Percentiles rank a stretch among this genome's conserved stretches.
Evolutionary conservation across 1,140 invertebrate genomes (phyloP).

Genomic region (Drosophila nigromelanica): DNA sequence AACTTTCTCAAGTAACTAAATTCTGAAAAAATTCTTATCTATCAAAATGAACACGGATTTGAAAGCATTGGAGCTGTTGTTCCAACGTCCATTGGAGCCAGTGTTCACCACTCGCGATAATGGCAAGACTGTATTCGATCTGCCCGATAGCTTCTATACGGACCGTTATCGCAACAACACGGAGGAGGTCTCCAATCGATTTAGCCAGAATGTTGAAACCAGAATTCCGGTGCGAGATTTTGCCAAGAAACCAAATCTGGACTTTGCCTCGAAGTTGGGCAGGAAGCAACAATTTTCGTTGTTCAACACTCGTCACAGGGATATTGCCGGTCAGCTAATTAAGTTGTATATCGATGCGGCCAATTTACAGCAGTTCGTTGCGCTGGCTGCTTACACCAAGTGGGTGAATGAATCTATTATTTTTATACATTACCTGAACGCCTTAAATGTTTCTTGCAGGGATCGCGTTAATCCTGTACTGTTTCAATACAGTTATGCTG

Average conservation of each 20-base stretch:
- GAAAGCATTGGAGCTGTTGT: constrained; percentile 85
- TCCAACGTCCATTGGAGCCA: constrained; percentile 87
- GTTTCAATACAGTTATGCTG: constrained; percentile 83
- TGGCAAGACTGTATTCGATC: constrained; percentile 86
- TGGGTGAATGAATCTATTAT: constrained; percentile 25
- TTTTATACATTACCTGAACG: too few species aligned
- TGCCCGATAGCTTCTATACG: constrained; percentile 85
- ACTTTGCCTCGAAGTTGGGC: constrained; percentile 55
- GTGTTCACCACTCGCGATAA: constrained; percentile 87
- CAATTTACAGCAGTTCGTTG: constrained; percentile 68
- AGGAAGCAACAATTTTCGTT: constrained; percentile 64
- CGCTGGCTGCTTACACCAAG: constrained; percentile 72
- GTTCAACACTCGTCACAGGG: constrained; percentile 85
- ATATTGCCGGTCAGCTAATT: constrained; percentile 86
- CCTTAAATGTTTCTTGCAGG: constrained; percentile 35
- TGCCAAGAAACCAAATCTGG: constrained; percentile 65
- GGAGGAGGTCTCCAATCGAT: constrained; percentile 84
- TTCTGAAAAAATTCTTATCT: neutral
- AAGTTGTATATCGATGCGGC: constrained; percentile 84
- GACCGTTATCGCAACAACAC: constrained; percentile 71
- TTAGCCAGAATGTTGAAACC: constrained; percentile 84
- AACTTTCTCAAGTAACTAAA: neutral
- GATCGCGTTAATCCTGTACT: constrained; percentile 84
- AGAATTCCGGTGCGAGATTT: constrained; percentile 85
- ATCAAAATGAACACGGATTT: constrained; percentile 59